Percentiles rank a stretch among this genome's conserved stretches.
Conservation (phyloP, 1,140 invertebrate genomes). For the Cotesia typhae region DNA sequence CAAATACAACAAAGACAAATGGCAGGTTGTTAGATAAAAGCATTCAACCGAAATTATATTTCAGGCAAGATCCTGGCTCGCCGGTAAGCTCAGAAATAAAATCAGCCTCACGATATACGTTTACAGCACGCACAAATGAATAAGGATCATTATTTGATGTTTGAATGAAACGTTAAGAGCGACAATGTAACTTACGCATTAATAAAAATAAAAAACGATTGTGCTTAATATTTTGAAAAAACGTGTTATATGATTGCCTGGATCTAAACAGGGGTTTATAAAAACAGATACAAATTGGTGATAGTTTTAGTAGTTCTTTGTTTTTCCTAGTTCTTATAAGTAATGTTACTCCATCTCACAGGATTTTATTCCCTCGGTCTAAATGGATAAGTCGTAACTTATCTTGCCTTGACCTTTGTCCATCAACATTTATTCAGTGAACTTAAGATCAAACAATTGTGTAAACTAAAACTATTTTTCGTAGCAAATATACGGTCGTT, state of each 20-base stretch:
- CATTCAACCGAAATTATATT: conserved; percentile 29
- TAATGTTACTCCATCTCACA: conserved; percentile 29
- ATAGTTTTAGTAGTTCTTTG: conserved; percentile 30
- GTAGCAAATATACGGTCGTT: neutral
- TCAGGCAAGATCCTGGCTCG: conserved; percentile 33
- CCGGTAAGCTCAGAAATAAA: conserved; percentile 49
- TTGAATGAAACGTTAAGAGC: neutral
- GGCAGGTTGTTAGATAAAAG: conserved; percentile 35
- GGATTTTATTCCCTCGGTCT: conserved; percentile 7
- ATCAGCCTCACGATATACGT: conserved; percentile 40
- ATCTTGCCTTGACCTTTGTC: neutral
- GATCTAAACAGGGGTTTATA: conserved; percentile 25
- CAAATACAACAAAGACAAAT: conserved; percentile 32
- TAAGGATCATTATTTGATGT: neutral
- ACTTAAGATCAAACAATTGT: neutral
- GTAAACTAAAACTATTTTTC: conserved; percentile 12
- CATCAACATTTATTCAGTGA: conserved; percentile 7
- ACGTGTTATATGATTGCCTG: conserved; percentile 39
- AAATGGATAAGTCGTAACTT: conserved; percentile 3
- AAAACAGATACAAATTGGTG: conserved; percentile 41
- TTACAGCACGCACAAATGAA: conserved; percentile 27
- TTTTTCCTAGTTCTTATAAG: conserved; percentile 26
- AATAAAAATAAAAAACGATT: neutral
- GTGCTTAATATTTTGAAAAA: neutral
- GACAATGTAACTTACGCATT: neutral